A percentile compares a stretch with the other conserved stretches of the same genome.
Evolutionary conservation across 1,140 invertebrate species (phyloP).

Genomic region (Zaprionus camerounensis): DNA sequence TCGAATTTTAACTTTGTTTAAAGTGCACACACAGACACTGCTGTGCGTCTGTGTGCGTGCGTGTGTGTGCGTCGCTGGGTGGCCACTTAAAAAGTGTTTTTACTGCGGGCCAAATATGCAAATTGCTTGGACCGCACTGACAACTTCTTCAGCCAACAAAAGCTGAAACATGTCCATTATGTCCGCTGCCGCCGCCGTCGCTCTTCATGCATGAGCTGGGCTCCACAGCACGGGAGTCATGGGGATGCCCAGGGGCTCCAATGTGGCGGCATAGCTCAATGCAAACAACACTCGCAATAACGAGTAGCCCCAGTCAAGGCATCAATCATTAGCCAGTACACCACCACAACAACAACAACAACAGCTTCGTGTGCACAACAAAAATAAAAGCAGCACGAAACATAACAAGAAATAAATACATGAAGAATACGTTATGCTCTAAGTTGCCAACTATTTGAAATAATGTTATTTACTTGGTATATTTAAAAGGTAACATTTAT

Average conservation of each 20-base stretch:
- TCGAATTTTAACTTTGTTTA: constrained; percentile 81
- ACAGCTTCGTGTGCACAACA: constrained; percentile 14
- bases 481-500: background rate
- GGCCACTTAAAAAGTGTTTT: constrained; percentile 81
- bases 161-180: constrained; percentile 82
- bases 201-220: constrained; percentile 71
- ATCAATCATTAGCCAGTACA: constrained; percentile 33
- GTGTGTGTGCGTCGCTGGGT: constrained; percentile 53
- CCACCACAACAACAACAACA: constrained; percentile 21
- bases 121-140: constrained; percentile 77
- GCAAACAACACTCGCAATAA: constrained; percentile 57
- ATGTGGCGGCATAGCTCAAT: constrained; percentile 39
- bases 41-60: constrained; percentile 3
- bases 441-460: background rate
- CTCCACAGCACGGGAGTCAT: constrained; percentile 9
- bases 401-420: constrained; percentile 15
- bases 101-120: constrained; percentile 80
- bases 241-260: constrained; percentile 5
- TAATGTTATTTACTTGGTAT: background rate
- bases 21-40: constrained; percentile 43
- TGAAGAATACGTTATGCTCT: constrained; percentile 24
- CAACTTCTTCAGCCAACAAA: constrained; percentile 75
- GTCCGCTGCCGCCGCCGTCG: constrained; percentile 62
- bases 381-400: constrained; percentile 17
- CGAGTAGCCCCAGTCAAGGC: constrained; percentile 34